These are phyloP conservation scores for Etheostoma nigrum DNA, from an alignment of 2,797 vertebrate species.

Conservation along the genomic window DNA sequence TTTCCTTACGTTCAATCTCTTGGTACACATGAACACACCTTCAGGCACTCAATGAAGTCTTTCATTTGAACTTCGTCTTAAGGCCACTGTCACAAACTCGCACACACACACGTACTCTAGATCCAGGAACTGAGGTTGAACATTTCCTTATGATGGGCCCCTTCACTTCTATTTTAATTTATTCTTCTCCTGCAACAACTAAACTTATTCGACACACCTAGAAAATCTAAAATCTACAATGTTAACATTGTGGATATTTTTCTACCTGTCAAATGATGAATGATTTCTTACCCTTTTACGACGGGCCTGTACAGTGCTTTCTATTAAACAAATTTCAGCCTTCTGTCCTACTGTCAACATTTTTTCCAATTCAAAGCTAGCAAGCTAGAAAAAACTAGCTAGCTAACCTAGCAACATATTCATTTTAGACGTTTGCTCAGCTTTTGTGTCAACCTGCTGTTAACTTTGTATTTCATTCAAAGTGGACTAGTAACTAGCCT, in stretches of 20 bases:
- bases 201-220: constrained; percentile 20
- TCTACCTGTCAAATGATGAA: not conserved
- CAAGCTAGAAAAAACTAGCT: not conserved
- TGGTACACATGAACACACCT: constrained; percentile 59
- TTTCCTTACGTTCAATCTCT: constrained; percentile 67
- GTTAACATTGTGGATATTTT: not conserved
- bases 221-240: not conserved
- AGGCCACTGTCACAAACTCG: constrained; percentile 39
- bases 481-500: not conserved
- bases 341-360: not conserved
- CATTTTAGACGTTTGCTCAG: not conserved
- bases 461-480: not conserved
- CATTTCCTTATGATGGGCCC: constrained; percentile 52
- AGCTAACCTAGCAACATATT: not conserved
- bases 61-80: constrained; percentile 74
- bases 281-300: not conserved
- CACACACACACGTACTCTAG: constrained; percentile 12
- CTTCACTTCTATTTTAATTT: constrained; percentile 39
- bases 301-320: not conserved
- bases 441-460: not conserved
- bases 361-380: not conserved
- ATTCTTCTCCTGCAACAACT: constrained; percentile 13
- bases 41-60: constrained; percentile 77
- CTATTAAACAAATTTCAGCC: not conserved
- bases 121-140: not conserved